Evolutionary conservation across 2,113 vertebrate species (phyloP).

Genomic region (Cyphomyrus plagiostoma): DNA sequence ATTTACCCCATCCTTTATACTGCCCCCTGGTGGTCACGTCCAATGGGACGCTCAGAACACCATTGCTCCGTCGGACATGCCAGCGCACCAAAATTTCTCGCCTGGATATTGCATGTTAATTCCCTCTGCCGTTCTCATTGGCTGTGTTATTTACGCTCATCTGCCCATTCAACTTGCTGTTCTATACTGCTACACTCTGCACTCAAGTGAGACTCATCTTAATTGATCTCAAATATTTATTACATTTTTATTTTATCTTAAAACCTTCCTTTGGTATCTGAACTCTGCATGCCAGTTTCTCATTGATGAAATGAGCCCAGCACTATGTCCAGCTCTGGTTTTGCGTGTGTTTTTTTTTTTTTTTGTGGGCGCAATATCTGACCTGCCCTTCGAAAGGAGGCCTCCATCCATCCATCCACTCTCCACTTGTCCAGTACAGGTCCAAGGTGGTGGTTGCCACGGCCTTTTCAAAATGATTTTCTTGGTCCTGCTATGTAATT

Average conservation of each 20-base stretch:
- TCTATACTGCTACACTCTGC: neutral
- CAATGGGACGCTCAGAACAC: neutral
- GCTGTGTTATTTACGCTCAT: neutral
- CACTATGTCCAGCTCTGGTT: neutral
- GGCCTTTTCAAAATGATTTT: neutral
- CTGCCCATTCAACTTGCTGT: neutral
- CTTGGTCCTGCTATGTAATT: neutral
- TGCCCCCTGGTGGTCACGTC: neutral
- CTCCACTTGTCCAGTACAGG: neutral
- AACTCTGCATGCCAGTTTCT: neutral
- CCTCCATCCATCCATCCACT: neutral
- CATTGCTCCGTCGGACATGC: neutral
- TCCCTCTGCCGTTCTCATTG: neutral
- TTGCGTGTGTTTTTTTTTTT: too few species aligned
- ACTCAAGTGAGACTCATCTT: neutral
- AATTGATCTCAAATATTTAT: neutral
- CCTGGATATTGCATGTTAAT: neutral
- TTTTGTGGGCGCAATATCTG: neutral
- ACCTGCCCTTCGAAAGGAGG: neutral
- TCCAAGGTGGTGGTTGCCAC: neutral
- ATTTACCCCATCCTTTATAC: neutral
- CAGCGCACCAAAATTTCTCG: neutral
- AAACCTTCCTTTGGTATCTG: neutral
- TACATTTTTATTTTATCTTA: neutral
- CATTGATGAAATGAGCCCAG: neutral